Evolutionary conservation across 2,797 vertebrate genomes (phyloP).

Genomic region (Enteromius argenteus): DNA sequence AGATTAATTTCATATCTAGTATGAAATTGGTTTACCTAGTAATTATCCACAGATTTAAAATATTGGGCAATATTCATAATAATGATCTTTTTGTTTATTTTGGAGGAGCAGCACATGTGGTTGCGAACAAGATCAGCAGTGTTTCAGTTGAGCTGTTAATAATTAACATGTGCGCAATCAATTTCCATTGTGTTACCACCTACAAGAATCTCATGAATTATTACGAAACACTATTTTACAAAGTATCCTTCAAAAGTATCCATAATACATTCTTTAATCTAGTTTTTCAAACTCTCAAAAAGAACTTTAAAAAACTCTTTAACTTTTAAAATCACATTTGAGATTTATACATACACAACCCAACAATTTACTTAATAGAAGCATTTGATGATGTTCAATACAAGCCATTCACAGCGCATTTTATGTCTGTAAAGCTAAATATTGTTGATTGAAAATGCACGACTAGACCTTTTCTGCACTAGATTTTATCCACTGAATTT

Average conservation of each 20-base stretch:
- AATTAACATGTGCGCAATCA: conserved; percentile 67
- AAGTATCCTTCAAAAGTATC: neutral
- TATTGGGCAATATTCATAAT: conserved; percentile 12
- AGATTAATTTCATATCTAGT: neutral
- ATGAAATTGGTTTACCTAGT: neutral
- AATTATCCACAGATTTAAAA: conserved; percentile 16
- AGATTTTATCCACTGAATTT: neutral
- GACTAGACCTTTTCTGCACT: neutral
- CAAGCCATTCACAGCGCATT: conserved; percentile 27
- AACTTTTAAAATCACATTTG: neutral
- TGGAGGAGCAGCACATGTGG: conserved; percentile 60
- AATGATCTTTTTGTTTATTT: conserved; percentile 66
- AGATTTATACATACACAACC: neutral
- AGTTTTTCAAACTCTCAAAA: neutral
- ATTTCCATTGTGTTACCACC: conserved; percentile 63
- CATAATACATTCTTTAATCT: neutral
- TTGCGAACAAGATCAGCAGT: conserved; percentile 43
- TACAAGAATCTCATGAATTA: conserved; percentile 42
- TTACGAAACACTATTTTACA: neutral
- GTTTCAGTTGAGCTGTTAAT: conserved; percentile 68
- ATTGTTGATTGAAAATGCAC: conserved; percentile 1
- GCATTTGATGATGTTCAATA: conserved; percentile 36
- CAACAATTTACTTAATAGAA: neutral
- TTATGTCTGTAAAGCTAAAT: neutral
- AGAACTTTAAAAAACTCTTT: too few relatives aligned